Evolutionary conservation across 2,888 invertebrate genomes (phyloP).

Genomic region (Brachylomia viminalis): DNA sequence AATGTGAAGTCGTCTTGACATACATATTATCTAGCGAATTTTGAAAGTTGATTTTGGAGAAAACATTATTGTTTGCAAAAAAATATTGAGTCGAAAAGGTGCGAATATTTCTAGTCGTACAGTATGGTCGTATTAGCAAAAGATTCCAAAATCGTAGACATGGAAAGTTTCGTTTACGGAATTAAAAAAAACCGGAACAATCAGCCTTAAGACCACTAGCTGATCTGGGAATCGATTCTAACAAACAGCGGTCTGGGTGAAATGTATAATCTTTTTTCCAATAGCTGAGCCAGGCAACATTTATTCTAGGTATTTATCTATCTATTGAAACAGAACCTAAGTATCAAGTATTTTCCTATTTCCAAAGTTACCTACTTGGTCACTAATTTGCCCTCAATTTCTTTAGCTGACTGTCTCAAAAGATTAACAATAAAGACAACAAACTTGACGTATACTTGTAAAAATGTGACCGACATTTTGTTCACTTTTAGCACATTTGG

Average conservation of each 20-base stretch:
- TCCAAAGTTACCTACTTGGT: not conserved
- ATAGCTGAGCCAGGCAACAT: not conserved
- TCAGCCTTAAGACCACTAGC: too few species aligned
- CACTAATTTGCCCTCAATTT: constrained; percentile 32
- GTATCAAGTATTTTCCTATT: not conserved
- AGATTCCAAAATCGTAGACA: too few species aligned
- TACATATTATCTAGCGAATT: constrained; percentile 14
- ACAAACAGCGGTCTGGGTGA: not conserved
- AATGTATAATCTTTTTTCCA: not conserved
- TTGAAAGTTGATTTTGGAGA: constrained; percentile 36
- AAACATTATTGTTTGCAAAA: constrained; percentile 2
- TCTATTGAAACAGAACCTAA: not conserved
- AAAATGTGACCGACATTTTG: constrained; percentile 43
- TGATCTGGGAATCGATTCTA: not conserved
- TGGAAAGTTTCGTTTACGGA: not conserved
- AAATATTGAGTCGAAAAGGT: not conserved
- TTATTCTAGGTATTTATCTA: not conserved
- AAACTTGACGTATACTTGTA: constrained; percentile 6
- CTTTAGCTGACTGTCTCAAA: constrained; percentile 32
- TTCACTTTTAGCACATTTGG: constrained; percentile 7
- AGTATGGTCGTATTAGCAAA: not conserved
- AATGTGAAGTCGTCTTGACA: constrained; percentile 1
- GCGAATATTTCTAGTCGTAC: not conserved
- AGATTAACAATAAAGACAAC: constrained; percentile 12
- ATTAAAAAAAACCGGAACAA: not conserved